A percentile compares a stretch with the other conserved stretches of the same genome.
Evolutionary conservation across 2,888 invertebrate genomes (phyloP).

Genomic region (Ophion costatus): DNA sequence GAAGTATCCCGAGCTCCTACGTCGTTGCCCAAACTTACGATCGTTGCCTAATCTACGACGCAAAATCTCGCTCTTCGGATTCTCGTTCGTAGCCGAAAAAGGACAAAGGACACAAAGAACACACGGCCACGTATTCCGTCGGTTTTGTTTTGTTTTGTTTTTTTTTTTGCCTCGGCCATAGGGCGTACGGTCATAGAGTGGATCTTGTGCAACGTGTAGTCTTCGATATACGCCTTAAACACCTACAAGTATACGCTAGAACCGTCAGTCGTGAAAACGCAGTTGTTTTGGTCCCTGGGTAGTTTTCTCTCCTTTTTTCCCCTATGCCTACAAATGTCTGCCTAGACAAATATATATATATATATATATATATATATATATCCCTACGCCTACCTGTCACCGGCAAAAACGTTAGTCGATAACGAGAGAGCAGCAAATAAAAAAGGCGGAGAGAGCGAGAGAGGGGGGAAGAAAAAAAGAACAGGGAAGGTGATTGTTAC

Average conservation of each 20-base stretch:
- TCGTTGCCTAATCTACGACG: neutral
- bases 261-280: conserved; percentile 80
- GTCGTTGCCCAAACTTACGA: neutral
- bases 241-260: conserved; percentile 80
- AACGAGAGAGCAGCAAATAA: conserved; percentile 27
- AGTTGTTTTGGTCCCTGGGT: conserved; percentile 80
- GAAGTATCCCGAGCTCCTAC: conserved; percentile 17
- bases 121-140: conserved; percentile 20
- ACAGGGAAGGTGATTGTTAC: conserved; percentile 25
- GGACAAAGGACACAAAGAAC: too few species aligned
- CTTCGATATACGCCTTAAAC: conserved; percentile 72
- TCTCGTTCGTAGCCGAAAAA: neutral
- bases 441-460: conserved; percentile 32
- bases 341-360: too few species aligned
- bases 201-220: conserved; percentile 70
- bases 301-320: conserved; percentile 52
- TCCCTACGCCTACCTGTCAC: conserved; percentile 74
- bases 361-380: too few species aligned
- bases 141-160: neutral
- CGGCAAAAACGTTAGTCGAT: conserved; percentile 65
- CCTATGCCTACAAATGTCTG: conserved; percentile 69
- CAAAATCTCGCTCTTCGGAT: conserved; percentile 18
- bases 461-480: neutral
- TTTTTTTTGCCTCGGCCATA: neutral
- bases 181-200: neutral